Base-by-base conservation (phyloP, 2,888 invertebrate genomes). In the Agapetus fuscipes region DNA sequence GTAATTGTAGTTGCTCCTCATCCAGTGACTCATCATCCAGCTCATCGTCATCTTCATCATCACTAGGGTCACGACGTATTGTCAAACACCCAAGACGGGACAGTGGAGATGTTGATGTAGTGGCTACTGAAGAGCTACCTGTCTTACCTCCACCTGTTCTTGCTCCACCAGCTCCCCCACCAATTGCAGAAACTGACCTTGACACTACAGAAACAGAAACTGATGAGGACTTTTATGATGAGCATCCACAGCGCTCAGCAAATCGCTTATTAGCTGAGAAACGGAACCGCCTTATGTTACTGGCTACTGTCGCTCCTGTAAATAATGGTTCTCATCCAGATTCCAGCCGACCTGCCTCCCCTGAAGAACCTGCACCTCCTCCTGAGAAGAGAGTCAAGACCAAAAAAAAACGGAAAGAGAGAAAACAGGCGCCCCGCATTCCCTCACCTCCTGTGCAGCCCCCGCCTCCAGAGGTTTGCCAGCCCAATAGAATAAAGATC, bases 151-250 rank as follows among this genome's bases (percentile, higher is more conserved):
- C 64, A 12, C 56, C 64, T 48, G 53, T 68, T 43, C 56, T 69
- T 13, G 66, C 67, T 24, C 66, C 68, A 51, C 66, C 69, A 50
- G 55, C 64, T 1, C 80, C 82, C 50, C 71, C 75, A 1, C 64
- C 77, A 1, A 77, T 87, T 45, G 71, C 76, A 24, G 90, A 90
- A 62, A 83, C 86, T 1, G 89, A 90, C 61, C 68, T 89, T 34
- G 87, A 88, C 51, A 89, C 89, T 0, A 80, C 83, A 11, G 83
- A 88, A 59, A 82, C 85, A 33, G 85, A 85, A 48, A 87, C 87
- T 1, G 88, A 88, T 58, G 88, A 88, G 63, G 88, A 88, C 51
- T 88, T 88, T 59, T 89, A 88, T 56, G 88, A 89, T 56, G 76
- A 84, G 52, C 76, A 86, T 59, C 88, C 88, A 1, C 84, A 86